Conservation (phyloP, 2,888 invertebrate genomes). For the Amblyteles armatorius region DNA sequence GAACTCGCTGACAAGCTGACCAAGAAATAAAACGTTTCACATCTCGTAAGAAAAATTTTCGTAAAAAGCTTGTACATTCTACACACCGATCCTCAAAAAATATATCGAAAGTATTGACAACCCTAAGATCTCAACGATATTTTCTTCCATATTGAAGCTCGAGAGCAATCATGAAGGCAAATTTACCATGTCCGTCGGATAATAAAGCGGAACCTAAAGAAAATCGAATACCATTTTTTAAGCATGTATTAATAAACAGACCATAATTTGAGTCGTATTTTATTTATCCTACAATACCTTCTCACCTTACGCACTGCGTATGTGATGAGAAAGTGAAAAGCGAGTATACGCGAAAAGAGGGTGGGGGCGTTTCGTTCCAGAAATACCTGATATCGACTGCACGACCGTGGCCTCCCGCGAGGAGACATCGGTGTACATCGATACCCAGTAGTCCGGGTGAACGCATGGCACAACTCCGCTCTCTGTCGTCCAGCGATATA, state of each 20-base stretch:
- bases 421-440: constrained; percentile 43
- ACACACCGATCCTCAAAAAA: too few species aligned
- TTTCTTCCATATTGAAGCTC: not conserved
- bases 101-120: too few species aligned
- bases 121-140: not conserved
- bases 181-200: not conserved
- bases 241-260: not conserved
- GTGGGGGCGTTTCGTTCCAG: constrained; percentile 34
- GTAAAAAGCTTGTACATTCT: too few species aligned
- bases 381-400: constrained; percentile 55
- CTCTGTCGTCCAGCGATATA: not conserved
- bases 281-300: not conserved
- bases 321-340: not conserved
- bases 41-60: not conserved
- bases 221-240: not conserved
- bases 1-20: constrained; percentile 70
- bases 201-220: not conserved
- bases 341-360: not conserved
- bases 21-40: constrained; percentile 71
- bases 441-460: constrained; percentile 33
- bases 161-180: not conserved
- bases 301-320: not conserved
- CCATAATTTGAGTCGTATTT: not conserved
- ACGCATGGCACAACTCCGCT: constrained; percentile 15
- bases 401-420: constrained; percentile 53